Percentiles rank a stretch among this genome's conserved stretches.
phyloP scores from a whole-genome alignment of 2,797 vertebrate species.

The Cynodonichthys magdalenae region DNA sequence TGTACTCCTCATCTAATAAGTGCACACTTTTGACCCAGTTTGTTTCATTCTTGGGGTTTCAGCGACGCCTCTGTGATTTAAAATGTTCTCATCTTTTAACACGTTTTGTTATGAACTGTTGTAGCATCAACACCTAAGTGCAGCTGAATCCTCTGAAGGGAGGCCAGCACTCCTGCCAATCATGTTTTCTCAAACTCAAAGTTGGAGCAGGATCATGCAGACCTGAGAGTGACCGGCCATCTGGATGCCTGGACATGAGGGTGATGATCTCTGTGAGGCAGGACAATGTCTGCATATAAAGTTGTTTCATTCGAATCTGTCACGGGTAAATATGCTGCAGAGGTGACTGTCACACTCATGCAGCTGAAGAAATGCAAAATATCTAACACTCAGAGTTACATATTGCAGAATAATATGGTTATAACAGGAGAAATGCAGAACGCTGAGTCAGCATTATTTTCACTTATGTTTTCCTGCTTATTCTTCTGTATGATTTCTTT shows the following conservation, averaged over 20 bases:
- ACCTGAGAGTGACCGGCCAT: slow-evolving; percentile 33
- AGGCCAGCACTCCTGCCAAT: background rate
- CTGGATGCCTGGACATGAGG: slow-evolving; percentile 42
- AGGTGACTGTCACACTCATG: background rate
- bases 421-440: too few relatives aligned
- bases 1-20: background rate
- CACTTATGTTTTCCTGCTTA: too few relatives aligned
- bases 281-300: slow-evolving; percentile 39
- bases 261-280: slow-evolving; percentile 24
- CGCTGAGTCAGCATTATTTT: too few relatives aligned
- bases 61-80: background rate
- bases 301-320: background rate
- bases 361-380: background rate
- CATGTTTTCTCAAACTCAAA: slow-evolving; percentile 14
- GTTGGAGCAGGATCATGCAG: slow-evolving; percentile 17
- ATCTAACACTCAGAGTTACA: background rate
- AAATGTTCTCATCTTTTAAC: background rate
- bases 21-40: slow-evolving; percentile 5
- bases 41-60: background rate
- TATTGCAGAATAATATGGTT: too few relatives aligned
- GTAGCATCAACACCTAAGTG: background rate
- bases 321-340: background rate
- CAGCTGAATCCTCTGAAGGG: background rate
- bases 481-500: too few relatives aligned
- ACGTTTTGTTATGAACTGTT: slow-evolving; percentile 5